Base-by-base conservation (phyloP, 1,140 invertebrate species). In the Leptinotarsa texana region DNA sequence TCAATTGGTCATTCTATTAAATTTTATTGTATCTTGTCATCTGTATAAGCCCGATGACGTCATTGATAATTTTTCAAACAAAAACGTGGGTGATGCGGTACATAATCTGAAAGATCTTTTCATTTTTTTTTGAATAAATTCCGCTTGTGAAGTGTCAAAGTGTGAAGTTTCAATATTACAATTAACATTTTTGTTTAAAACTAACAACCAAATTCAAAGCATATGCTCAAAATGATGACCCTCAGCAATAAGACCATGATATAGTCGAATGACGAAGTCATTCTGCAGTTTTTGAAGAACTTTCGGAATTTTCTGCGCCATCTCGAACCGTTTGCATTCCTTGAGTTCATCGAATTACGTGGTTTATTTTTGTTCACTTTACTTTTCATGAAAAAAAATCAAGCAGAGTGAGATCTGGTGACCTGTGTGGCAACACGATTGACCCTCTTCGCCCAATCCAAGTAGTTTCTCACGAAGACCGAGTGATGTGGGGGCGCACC, bases 341-440 rank as follows among this genome's bases (percentile, higher is more conserved):
- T 68, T 68, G 13, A 68, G 66, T 27, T 42, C 27, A 68, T 13
- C n/a, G 4, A 68, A 68, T 48, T 57, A 4, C 5, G 22, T n/a
- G 22, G 66, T 48, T 8, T 68, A 68, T 68, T 21, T 68, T 42
- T 22, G 22, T 68, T 48, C 27, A 42, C 33, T 68, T 68, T 68
- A 68, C 66, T 68, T 42, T 68, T 48, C 3, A 42, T 18, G 4
- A 57, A 5, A 57, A 48, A 0, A 61, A n/a, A 68, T 68, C 33
- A 27, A 48, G 66, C 13, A 27, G 27, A 68, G 27, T 68, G 13
- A 68, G 33, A 42, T 68, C 22, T 33, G 66, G 66, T n/a, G 3
- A 68, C 17, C 13, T 42, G 33, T 27, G 66, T 42, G 66, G 66
- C 27, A 33, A 68, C 33, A 27, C n/a, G 22, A 68, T 68, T 68